A percentile compares a stretch with the other conserved stretches of the same genome.
Evolutionary conservation across 2,888 invertebrate genomes (phyloP).

Genomic region (Athalia circularis): DNA sequence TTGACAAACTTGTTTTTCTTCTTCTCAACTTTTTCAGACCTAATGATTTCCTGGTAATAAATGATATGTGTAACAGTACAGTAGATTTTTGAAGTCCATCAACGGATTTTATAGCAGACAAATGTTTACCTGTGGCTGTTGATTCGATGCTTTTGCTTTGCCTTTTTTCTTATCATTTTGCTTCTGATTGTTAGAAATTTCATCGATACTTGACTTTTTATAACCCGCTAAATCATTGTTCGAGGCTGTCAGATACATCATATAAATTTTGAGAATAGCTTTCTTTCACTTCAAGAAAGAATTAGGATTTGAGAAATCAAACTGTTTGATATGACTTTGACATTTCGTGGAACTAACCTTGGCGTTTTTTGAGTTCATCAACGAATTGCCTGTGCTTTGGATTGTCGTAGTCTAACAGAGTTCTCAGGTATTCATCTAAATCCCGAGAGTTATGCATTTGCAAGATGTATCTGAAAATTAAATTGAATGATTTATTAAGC

Average conservation of each 20-base stretch:
- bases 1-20: slow-evolving; percentile 86
- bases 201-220: slow-evolving; percentile 61
- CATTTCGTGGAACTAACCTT: slow-evolving; percentile 46
- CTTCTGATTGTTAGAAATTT: slow-evolving; percentile 58
- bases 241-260: slow-evolving; percentile 49
- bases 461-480: slow-evolving; percentile 80
- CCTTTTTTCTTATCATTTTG: slow-evolving; percentile 67
- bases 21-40: slow-evolving; percentile 69
- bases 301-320: not conserved
- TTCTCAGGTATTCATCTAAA: slow-evolving; percentile 86
- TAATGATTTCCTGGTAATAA: slow-evolving; percentile 51
- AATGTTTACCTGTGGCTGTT: slow-evolving; percentile 18
- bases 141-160: slow-evolving; percentile 56
- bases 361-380: slow-evolving; percentile 75
- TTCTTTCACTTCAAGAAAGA: not conserved
- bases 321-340: not conserved
- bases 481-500: not conserved
- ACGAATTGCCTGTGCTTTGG: slow-evolving; percentile 82
- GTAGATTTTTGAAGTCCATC: no score
- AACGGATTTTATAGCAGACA: no score
- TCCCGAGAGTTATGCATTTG: slow-evolving; percentile 83
- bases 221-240: slow-evolving; percentile 57
- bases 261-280: not conserved
- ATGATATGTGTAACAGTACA: no score
- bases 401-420: slow-evolving; percentile 82